These are phyloP conservation scores for Anser cygnoides DNA, from an alignment of 2,113 vertebrate genomes.

Conservation along the genomic window DNA sequence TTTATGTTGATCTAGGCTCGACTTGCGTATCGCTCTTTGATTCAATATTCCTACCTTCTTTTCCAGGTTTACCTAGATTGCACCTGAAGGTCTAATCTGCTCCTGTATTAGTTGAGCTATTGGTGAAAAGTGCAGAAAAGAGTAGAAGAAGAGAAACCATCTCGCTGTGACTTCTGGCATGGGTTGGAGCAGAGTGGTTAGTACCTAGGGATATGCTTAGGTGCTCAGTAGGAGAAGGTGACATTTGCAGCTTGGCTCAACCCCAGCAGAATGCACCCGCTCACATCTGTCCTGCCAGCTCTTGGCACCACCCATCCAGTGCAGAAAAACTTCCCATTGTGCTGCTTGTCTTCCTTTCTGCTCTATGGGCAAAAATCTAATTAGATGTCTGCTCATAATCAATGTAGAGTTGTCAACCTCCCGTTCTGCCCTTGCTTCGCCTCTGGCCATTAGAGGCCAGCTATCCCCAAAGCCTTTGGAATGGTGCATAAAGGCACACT, in stretches of 20 bases:
- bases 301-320: neutral
- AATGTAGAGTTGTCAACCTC: neutral
- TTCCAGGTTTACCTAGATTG: neutral
- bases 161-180: neutral
- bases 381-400: neutral
- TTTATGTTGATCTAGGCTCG: neutral
- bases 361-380: neutral
- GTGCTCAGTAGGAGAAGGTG: neutral
- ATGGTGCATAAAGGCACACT: neutral
- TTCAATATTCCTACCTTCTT: neutral
- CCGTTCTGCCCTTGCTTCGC: neutral
- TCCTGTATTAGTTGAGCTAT: neutral
- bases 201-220: neutral
- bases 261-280: neutral
- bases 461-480: no score
- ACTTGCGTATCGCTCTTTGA: neutral
- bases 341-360: neutral
- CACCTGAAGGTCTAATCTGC: neutral
- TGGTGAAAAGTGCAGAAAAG: neutral
- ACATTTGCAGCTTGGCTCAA: neutral
- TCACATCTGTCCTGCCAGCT: neutral
- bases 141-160: neutral
- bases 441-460: neutral
- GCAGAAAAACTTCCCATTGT: neutral
- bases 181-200: neutral